These are phyloP conservation scores for Agelaius tricolor DNA, from an alignment of 2,113 vertebrate species.

Conservation along the genomic window DNA sequence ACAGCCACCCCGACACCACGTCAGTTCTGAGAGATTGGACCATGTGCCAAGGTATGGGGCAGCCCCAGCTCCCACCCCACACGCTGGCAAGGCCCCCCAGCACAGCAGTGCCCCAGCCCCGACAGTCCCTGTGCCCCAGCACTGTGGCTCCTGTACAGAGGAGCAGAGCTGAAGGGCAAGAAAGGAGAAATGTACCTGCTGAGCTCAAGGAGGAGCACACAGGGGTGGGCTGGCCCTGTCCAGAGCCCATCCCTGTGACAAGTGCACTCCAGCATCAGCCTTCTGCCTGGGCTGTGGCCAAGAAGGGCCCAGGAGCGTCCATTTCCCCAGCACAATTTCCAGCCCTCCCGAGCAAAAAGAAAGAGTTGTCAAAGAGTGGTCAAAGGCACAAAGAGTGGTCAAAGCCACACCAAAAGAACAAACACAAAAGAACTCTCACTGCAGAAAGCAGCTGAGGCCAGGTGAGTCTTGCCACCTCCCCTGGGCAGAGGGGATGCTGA, in stretches of 20 bases:
- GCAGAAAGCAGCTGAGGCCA: background rate
- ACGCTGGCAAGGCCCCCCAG: accelerated
- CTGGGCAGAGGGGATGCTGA: background rate
- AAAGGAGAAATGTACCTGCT: background rate
- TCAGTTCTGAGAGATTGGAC: accelerated
- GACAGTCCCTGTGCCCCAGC: accelerated
- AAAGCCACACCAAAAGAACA: background rate
- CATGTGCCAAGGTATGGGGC: accelerated
- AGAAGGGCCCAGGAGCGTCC: accelerated
- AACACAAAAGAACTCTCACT: accelerated
- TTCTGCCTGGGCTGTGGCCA: background rate
- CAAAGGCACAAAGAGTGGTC: background rate
- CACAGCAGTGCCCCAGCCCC: accelerated
- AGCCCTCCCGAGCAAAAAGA: background rate
- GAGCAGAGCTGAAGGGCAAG: accelerated
- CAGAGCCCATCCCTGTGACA: background rate
- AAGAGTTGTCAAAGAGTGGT: too few species aligned
- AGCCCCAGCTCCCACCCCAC: background rate
- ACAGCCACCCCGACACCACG: background rate
- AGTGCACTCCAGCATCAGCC: accelerated
- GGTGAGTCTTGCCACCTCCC: background rate
- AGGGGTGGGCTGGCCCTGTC: accelerated
- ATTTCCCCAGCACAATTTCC: background rate
- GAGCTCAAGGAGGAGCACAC: background rate
- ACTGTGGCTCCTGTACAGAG: accelerated